phyloP scores from a whole-genome alignment of 1,140 invertebrate species.

The Drepana arcuata region DNA sequence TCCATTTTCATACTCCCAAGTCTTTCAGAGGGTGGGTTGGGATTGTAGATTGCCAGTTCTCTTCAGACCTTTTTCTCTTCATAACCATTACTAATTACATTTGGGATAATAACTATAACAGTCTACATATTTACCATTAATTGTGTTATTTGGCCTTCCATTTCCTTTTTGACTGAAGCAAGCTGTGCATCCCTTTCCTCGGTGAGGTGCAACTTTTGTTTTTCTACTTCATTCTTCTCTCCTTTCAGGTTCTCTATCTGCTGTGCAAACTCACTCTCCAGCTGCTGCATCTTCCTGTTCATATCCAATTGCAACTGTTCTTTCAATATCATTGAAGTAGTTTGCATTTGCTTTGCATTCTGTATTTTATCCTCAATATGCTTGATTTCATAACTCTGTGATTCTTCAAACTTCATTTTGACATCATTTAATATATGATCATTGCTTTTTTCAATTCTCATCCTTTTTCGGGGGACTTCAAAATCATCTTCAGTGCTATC shows the following conservation, averaged over 20 bases:
- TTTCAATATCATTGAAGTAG: constrained; percentile 33
- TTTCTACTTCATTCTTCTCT: constrained; percentile 62
- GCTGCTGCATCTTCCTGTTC: constrained; percentile 52
- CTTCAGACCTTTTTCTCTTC: too few species aligned
- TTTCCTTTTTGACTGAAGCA: constrained; percentile 54
- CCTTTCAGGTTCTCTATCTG: constrained; percentile 69
- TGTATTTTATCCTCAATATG: constrained; percentile 56
- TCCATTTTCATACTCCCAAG: too few species aligned
- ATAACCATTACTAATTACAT: too few species aligned
- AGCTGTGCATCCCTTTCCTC: constrained; percentile 60
- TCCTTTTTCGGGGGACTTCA: constrained; percentile 40
- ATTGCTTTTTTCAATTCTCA: constrained; percentile 35
- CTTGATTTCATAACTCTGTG: constrained; percentile 55
- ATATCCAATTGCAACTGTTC: constrained; percentile 40
- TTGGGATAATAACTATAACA: too few species aligned
- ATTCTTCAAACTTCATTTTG: constrained; percentile 69
- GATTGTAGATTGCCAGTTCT: too few species aligned
- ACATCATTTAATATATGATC: constrained; percentile 49
- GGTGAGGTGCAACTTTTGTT: constrained; percentile 47
- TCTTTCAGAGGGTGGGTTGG: too few species aligned
- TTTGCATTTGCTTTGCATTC: constrained; percentile 46
- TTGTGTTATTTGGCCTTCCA: constrained; percentile 45
- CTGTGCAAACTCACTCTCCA: constrained; percentile 53
- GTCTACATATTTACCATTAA: constrained; percentile 34
- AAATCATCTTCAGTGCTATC: constrained; percentile 17